phyloP scores from a whole-genome alignment of 2,888 invertebrate species.

The Pterobdella sp. region DNA sequence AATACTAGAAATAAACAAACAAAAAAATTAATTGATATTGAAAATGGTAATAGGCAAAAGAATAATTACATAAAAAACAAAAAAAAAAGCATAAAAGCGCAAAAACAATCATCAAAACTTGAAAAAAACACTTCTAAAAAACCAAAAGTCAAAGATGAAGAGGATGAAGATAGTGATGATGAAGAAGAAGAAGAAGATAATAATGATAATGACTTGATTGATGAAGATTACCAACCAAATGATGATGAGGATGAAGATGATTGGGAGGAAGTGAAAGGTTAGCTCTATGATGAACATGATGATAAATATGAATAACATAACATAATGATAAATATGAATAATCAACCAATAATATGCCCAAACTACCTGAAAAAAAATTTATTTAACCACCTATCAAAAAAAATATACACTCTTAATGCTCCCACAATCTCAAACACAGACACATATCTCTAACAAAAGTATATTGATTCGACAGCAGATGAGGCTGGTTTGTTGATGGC shows the following conservation, averaged over 20 bases:
- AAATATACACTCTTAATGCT: not conserved
- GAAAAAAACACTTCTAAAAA: not conserved
- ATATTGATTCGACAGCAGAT: too few species aligned
- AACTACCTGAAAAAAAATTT: not conserved
- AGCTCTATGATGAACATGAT: too few species aligned
- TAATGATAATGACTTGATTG: not conserved
- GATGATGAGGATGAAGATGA: not conserved
- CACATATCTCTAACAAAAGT: too few species aligned
- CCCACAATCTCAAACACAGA: not conserved
- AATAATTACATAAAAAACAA: not conserved
- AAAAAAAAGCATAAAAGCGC: not conserved
- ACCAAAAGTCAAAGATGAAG: not conserved
- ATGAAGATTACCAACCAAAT: conserved; percentile 4
- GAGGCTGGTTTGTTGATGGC: conserved; percentile 3
- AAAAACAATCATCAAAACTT: not conserved
- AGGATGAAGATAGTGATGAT: not conserved
- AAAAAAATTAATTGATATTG: not conserved
- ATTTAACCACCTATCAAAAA: not conserved
- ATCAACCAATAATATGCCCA: not conserved
- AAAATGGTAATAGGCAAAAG: not conserved
- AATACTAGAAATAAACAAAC: not conserved
- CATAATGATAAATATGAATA: not conserved
- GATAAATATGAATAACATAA: not conserved
- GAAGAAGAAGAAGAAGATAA: not conserved
- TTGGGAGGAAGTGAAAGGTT: conserved; percentile 6